Conservation (phyloP, 2,113 vertebrate genomes). For the Apodemus sylvaticus region DNA sequence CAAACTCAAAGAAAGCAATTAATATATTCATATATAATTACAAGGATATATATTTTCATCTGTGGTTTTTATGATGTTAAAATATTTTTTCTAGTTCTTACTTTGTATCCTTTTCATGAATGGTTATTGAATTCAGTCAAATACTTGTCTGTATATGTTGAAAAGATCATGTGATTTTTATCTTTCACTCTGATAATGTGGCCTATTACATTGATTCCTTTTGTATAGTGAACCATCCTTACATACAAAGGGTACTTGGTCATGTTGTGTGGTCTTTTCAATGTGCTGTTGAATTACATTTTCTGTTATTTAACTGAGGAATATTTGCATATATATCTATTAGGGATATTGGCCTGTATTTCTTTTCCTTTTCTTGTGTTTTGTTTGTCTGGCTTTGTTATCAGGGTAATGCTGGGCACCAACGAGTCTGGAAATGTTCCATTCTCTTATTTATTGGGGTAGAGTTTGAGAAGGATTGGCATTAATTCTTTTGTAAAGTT, state of each 20-base stretch:
- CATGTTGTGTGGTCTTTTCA: not conserved
- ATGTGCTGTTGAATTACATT: not conserved
- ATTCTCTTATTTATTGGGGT: not conserved
- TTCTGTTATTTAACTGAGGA: not conserved
- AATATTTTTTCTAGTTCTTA: not conserved
- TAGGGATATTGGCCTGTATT: not conserved
- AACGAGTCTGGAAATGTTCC: not conserved
- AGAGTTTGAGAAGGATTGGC: conserved; percentile 11
- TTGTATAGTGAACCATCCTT: not conserved
- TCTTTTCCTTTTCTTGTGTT: not conserved
- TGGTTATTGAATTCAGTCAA: not conserved
- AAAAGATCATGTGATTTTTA: not conserved
- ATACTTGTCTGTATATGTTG: not conserved
- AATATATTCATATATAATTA: not conserved
- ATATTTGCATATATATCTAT: not conserved
- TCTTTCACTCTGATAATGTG: not conserved
- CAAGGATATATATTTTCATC: not conserved
- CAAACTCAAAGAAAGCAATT: not conserved
- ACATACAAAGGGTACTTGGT: not conserved
- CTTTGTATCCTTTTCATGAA: not conserved
- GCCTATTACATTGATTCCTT: not conserved
- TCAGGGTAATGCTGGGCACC: not conserved
- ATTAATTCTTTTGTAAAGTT: not conserved
- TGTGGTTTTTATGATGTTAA: not conserved
- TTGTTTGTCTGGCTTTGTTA: conserved; percentile 3